These are phyloP conservation scores for Pomatorhinus ruficollis DNA, from an alignment of 2,113 vertebrate species.

Conservation along the genomic window DNA sequence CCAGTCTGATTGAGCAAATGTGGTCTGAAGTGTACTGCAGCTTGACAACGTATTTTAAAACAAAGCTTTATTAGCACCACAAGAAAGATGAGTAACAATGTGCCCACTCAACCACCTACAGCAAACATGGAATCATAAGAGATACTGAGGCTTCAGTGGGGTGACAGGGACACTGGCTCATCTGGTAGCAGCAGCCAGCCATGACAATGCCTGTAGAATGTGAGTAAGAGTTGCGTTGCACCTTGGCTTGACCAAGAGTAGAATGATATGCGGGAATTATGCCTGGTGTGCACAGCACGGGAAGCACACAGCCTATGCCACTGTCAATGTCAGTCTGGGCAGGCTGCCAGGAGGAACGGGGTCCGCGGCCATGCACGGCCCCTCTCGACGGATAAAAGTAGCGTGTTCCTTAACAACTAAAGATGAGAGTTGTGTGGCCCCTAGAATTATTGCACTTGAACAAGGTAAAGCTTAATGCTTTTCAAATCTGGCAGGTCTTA, in stretches of 20 bases:
- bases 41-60: background rate
- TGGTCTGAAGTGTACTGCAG: background rate
- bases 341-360: no score
- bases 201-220: background rate
- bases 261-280: accelerated
- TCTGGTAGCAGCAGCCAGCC: background rate
- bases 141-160: accelerated
- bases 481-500: background rate
- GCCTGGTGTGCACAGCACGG: accelerated
- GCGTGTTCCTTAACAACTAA: background rate
- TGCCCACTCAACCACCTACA: accelerated
- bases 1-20: background rate
- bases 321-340: accelerated
- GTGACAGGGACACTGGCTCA: background rate
- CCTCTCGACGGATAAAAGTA: background rate
- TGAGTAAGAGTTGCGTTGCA: accelerated
- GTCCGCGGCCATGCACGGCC: accelerated
- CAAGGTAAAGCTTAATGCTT: background rate
- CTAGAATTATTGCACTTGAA: background rate
- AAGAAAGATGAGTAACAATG: accelerated
- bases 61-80: background rate
- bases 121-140: accelerated
- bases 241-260: accelerated
- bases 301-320: accelerated
- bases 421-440: background rate